Conservation (phyloP, 1,140 invertebrate genomes). For the Anagrus nilaparvatae region DNA sequence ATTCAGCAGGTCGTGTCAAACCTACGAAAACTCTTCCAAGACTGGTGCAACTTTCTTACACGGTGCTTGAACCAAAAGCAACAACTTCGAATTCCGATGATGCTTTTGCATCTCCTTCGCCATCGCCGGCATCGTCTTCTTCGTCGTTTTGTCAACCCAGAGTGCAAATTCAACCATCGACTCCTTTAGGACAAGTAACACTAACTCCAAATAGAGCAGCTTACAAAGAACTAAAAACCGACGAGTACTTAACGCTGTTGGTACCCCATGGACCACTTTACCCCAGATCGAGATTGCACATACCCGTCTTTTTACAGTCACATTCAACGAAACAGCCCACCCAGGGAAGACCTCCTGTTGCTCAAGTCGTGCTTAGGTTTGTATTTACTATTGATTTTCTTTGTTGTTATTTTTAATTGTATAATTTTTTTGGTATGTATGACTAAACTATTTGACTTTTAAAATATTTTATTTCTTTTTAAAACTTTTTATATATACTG, state of each 20-base stretch:
- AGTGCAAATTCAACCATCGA: conserved; percentile 68
- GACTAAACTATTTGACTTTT: too few species aligned
- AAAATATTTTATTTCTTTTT: too few species aligned
- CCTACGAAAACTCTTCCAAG: conserved; percentile 51
- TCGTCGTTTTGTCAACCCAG: conserved; percentile 53
- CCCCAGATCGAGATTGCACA: conserved; percentile 75
- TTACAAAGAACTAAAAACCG: conserved; percentile 70
- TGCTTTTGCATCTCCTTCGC: conserved; percentile 6
- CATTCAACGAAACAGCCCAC: conserved; percentile 41
- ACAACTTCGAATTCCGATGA: conserved; percentile 38
- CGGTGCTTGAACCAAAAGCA: conserved; percentile 68
- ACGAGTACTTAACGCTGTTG: conserved; percentile 71
- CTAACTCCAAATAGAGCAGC: conserved; percentile 64
- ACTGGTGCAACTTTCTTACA: conserved; percentile 69
- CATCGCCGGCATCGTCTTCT: conserved; percentile 21
- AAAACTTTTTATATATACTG: too few species aligned
- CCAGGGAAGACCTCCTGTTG: conserved; percentile 45
- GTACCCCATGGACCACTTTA: conserved; percentile 78
- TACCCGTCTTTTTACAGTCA: conserved; percentile 73
- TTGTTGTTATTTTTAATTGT: too few species aligned
- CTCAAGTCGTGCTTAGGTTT: conserved; percentile 75
- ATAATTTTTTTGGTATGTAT: too few species aligned
- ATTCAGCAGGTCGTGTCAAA: conserved; percentile 43
- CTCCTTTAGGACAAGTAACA: conserved; percentile 58
- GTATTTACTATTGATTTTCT: too few species aligned